A percentile compares a stretch with the other conserved stretches of the same genome.
phyloP scores from a whole-genome alignment of 2,113 vertebrate species.

The Vimba vimba region DNA sequence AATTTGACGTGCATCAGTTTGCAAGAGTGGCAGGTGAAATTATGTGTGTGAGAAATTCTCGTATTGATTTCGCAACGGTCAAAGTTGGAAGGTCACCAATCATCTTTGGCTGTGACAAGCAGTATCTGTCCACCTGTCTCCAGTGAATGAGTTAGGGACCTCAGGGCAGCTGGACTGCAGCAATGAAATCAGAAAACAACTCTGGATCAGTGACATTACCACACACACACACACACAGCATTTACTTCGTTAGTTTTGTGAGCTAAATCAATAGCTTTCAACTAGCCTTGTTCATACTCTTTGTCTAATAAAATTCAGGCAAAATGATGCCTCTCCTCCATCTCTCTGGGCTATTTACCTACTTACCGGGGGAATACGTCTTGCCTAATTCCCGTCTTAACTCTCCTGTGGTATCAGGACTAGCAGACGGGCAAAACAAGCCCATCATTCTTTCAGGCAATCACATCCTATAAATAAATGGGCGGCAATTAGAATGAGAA shows the following conservation, averaged over 20 bases:
- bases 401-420: slow-evolving; percentile 44
- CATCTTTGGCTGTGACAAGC: slow-evolving; percentile 27
- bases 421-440: slow-evolving; percentile 53
- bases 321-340: slow-evolving; percentile 15
- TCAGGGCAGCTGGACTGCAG: not conserved
- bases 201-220: slow-evolving; percentile 12
- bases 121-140: slow-evolving; percentile 36
- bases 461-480: slow-evolving; percentile 57
- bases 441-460: slow-evolving; percentile 53
- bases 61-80: slow-evolving; percentile 25
- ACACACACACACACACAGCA: slow-evolving; percentile 36
- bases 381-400: slow-evolving; percentile 46
- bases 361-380: slow-evolving; percentile 34
- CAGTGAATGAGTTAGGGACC: slow-evolving; percentile 27
- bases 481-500: slow-evolving; percentile 55
- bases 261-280: slow-evolving; percentile 37
- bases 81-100: slow-evolving; percentile 37
- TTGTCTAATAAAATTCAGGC: slow-evolving; percentile 24
- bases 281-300: slow-evolving; percentile 17
- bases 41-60: slow-evolving; percentile 10
- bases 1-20: slow-evolving; percentile 18
- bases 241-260: slow-evolving; percentile 25
- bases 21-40: slow-evolving; percentile 10
- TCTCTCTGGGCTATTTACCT: slow-evolving; percentile 39
- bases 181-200: not conserved